Percentiles rank a stretch among this genome's conserved stretches.
phyloP scores from a whole-genome alignment of 2,113 vertebrate genomes.

The Periophthalmodon schlosseri region DNA sequence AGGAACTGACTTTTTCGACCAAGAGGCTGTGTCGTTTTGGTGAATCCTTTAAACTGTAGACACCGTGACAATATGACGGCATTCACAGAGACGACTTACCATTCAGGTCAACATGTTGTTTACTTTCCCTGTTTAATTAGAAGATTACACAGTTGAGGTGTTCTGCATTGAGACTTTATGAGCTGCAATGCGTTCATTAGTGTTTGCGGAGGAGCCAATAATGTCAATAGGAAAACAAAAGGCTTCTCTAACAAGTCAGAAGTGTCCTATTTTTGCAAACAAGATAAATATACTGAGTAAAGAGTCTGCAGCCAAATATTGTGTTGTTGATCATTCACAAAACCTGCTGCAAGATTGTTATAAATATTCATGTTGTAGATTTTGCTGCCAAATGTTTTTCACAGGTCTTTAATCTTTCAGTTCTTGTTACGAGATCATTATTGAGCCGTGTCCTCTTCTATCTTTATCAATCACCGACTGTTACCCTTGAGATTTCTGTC shows the following conservation, averaged over 20 bases:
- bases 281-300: slow-evolving; percentile 4
- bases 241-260: slow-evolving; percentile 31
- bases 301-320: slow-evolving; percentile 14
- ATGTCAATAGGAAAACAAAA: slow-evolving; percentile 34
- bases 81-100: slow-evolving; percentile 37
- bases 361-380: slow-evolving; percentile 1
- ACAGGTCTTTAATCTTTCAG: slow-evolving; percentile 3
- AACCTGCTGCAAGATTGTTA: not conserved
- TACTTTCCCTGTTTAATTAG: slow-evolving; percentile 63
- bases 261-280: slow-evolving; percentile 22
- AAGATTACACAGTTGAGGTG: slow-evolving; percentile 68
- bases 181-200: slow-evolving; percentile 65
- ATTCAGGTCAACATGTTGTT: slow-evolving; percentile 60
- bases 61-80: slow-evolving; percentile 40
- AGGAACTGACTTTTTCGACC: slow-evolving; percentile 28
- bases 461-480: slow-evolving; percentile 21
- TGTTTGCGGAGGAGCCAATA: slow-evolving; percentile 40
- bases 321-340: not conserved
- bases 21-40: slow-evolving; percentile 24
- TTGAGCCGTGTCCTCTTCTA: slow-evolving; percentile 2
- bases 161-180: slow-evolving; percentile 55
- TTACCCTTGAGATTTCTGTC: not conserved
- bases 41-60: slow-evolving; percentile 36
- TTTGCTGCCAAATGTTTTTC: slow-evolving; percentile 5
- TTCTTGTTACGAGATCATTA: slow-evolving; percentile 7